phyloP scores from a whole-genome alignment of 37 sponge, comb jelly and placozoan species.

The Hormiphora californensis region DNA sequence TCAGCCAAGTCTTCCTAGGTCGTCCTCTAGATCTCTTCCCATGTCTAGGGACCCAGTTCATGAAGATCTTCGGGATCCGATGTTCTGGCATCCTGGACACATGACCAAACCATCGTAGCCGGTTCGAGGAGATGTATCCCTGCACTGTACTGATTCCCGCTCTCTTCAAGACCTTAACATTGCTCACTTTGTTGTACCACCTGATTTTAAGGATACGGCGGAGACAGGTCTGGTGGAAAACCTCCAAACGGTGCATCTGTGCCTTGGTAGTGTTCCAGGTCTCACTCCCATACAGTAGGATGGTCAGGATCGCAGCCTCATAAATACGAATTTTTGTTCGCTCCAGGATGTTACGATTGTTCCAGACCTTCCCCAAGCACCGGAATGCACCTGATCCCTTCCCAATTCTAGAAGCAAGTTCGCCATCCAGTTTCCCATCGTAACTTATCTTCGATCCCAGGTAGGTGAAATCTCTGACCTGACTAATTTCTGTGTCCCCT shows the following conservation, averaged over 20 bases:
- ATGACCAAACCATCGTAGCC: constrained; percentile 14
- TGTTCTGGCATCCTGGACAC: not conserved
- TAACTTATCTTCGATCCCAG: not conserved
- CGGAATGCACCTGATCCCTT: not conserved
- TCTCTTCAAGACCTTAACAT: no score
- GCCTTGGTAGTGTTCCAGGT: not conserved
- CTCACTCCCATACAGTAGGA: not conserved
- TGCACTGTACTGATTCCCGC: not conserved
- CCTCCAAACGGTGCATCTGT: not conserved
- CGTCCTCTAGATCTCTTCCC: not conserved
- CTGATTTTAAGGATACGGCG: not conserved
- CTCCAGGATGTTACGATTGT: not conserved
- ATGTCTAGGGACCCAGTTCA: not conserved
- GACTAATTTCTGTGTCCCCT: not conserved
- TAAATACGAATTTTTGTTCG: not conserved
- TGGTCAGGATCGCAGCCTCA: not conserved
- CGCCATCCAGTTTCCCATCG: not conserved
- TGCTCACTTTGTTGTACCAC: not conserved
- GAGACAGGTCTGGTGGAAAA: not conserved
- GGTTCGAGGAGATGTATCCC: not conserved
- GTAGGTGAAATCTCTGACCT: constrained; percentile 5
- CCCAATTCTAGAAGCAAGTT: not conserved
- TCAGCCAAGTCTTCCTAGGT: not conserved
- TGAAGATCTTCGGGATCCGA: not conserved
- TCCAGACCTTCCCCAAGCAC: not conserved